Evolutionary conservation across 2,113 vertebrate genomes (phyloP).

Genomic region (Callospermophilus lateralis): DNA sequence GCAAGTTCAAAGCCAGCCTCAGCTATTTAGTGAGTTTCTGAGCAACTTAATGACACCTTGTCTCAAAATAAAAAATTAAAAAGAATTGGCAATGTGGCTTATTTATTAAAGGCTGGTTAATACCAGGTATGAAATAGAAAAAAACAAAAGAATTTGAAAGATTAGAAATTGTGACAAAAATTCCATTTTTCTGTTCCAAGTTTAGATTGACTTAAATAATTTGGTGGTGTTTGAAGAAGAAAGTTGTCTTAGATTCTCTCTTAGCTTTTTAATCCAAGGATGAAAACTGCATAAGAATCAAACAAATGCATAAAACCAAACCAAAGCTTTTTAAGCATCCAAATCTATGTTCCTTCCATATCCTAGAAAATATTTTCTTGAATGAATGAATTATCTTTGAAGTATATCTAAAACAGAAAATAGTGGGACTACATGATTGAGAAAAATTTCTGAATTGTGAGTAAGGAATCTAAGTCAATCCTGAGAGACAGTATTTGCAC

Average conservation of each 20-base stretch:
- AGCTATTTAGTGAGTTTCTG: too few species aligned
- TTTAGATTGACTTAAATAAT: neutral
- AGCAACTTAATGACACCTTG: too few species aligned
- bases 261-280: neutral
- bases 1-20: too few species aligned
- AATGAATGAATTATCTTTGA: neutral
- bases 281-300: neutral
- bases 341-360: neutral
- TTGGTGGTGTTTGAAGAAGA: neutral
- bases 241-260: neutral
- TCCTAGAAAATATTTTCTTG: slow-evolving; percentile 25
- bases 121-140: too few species aligned
- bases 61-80: too few species aligned
- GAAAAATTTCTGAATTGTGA: neutral
- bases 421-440: neutral
- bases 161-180: neutral
- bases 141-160: neutral
- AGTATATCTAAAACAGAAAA: neutral
- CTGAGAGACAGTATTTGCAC: neutral
- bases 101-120: too few species aligned
- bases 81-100: too few species aligned
- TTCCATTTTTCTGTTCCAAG: neutral
- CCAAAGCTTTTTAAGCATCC: slow-evolving; percentile 5
- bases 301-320: neutral
- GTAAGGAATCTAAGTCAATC: neutral